phyloP scores from a whole-genome alignment of 2,113 vertebrate species.

The Corydoras sp. region DNA sequence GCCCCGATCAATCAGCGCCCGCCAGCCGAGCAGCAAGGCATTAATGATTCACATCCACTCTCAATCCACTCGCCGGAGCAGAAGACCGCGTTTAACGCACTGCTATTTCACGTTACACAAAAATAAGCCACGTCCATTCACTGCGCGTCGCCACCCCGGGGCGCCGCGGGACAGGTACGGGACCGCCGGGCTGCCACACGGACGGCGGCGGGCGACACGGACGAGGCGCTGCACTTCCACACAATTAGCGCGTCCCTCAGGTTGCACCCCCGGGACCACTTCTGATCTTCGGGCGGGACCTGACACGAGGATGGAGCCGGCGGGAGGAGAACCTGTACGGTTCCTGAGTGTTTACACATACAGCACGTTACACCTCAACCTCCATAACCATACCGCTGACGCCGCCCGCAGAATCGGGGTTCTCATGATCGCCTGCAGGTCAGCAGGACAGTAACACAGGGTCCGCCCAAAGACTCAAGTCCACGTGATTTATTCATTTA shows the following conservation, averaged over 20 bases:
- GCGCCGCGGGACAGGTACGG: constrained; percentile 22
- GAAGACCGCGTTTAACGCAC: constrained; percentile 88
- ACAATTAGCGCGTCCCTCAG: constrained; percentile 29
- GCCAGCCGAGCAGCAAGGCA: constrained; percentile 84
- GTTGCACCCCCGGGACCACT: constrained; percentile 7
- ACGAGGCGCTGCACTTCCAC: constrained; percentile 3
- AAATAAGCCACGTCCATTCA: constrained; percentile 63
- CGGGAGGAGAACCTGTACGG: neutral
- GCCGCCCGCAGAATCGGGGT: too few relatives aligned
- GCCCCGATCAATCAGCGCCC: constrained; percentile 87
- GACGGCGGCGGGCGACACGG: constrained; percentile 8
- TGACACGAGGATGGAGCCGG: neutral
- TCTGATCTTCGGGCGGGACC: neutral
- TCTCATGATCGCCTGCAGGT: too few relatives aligned
- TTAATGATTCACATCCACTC: constrained; percentile 87
- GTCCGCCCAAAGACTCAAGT: too few relatives aligned
- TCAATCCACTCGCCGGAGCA: constrained; percentile 85
- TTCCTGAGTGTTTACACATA: neutral
- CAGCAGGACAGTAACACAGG: too few relatives aligned
- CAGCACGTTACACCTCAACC: too few relatives aligned
- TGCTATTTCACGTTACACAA: constrained; percentile 73
- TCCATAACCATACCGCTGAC: too few relatives aligned
- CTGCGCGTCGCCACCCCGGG: constrained; percentile 32
- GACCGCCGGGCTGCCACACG: constrained; percentile 1
- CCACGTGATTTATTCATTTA: too few relatives aligned